A percentile compares a stretch with the other conserved stretches of the same genome.
These are phyloP conservation scores for Gopherus flavomarginatus DNA, from an alignment of 2,113 vertebrate genomes.

Conservation along the genomic window DNA sequence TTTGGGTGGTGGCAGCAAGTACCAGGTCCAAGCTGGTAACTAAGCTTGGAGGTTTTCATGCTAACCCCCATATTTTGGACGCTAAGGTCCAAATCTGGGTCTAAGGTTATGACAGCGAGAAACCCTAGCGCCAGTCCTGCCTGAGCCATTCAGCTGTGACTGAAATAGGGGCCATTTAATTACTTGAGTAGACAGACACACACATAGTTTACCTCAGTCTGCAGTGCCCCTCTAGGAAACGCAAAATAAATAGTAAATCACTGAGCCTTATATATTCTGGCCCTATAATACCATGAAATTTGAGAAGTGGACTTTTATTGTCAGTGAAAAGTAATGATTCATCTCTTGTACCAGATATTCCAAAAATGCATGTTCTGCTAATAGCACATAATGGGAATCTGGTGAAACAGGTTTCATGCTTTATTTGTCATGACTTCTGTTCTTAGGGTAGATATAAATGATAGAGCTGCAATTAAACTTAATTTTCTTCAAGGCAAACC, in stretches of 20 bases:
- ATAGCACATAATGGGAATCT: accelerated
- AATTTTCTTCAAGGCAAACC: conserved; percentile 1
- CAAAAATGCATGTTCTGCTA: not conserved
- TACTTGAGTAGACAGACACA: not conserved
- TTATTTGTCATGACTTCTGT: accelerated
- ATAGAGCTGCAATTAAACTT: not conserved
- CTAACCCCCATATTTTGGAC: too few species aligned
- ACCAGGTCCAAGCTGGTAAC: too few species aligned
- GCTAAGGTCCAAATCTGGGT: too few species aligned
- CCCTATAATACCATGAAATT: not conserved
- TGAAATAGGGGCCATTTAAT: not conserved
- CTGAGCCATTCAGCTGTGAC: not conserved
- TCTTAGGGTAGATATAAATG: not conserved
- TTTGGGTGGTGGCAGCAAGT: too few species aligned
- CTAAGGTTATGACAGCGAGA: too few species aligned
- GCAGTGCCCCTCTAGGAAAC: not conserved
- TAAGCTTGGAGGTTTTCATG: too few species aligned
- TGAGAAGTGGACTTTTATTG: not conserved
- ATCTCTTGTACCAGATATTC: accelerated
- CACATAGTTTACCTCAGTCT: not conserved
- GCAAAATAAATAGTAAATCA: not conserved
- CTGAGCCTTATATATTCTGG: not conserved
- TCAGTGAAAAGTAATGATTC: not conserved
- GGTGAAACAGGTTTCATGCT: accelerated
- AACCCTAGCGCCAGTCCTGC: too few species aligned